Base-by-base conservation (phyloP, 2,888 invertebrate genomes). In the Bembecia ichneumoniformis region DNA sequence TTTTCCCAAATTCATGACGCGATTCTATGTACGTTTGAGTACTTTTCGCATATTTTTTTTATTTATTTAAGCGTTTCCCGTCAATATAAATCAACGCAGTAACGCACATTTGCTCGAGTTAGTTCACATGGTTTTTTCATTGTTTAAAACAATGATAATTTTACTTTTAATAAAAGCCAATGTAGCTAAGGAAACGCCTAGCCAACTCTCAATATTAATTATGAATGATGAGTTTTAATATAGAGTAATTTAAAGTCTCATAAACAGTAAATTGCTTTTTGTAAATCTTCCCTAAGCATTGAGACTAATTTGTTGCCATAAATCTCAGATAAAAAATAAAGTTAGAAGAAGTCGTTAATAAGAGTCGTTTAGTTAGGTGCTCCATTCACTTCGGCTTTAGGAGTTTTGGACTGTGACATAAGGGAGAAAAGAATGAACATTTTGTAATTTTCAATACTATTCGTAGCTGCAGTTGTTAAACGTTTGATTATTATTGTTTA, bases 221-320 rank as follows among this genome's bases (percentile, higher is more conserved):
- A 67, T 63, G 62, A 68, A 64, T 59, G 64, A 71, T 67, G 66
- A 64, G 64, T 52, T 64, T 59, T 69, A 70, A 67, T 64, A 66
- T 60, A 52, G 64, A 58, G 62, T 66, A 67, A 67, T 71, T 68
- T 58, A 62, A 62, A 68, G 63, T 62, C 54, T 63, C 56, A 60
- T 68, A 64, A 72, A 67, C 64, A 68, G 67, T 66, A 66, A 68
- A 71, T 71, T 71, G 65, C 59, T 58, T 68, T 13, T 66, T 58
- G 65, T 68, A 68, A 72, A 68, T 70, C 64, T 63, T 56, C 58
- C 58, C 56, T 50, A 62, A 71, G 55, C 58, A 58, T 55, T 52
- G 58, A 58, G 65, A 66, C 65, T 72, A 69, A 71, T 78, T 77
- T 69, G 66, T 60, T 62, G 62, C 57, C 57, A 58, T 66, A 68